phyloP scores from a whole-genome alignment of 2,113 vertebrate species.

The Halcyon malimbica region DNA sequence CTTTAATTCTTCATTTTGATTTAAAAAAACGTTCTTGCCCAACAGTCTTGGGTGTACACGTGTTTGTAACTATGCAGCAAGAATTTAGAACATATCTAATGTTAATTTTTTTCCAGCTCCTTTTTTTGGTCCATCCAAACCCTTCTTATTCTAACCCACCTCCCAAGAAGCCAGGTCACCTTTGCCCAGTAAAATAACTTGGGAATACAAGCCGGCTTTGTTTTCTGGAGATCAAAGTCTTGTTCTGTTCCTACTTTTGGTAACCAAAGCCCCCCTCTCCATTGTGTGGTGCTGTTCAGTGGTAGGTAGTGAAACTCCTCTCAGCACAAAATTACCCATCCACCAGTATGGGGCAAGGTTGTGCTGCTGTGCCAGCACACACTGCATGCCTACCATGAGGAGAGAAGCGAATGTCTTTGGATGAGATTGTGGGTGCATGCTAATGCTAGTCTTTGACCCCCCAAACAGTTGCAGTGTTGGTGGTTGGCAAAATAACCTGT shows the following conservation, averaged over 20 bases:
- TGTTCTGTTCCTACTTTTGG: not conserved
- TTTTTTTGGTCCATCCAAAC: not conserved
- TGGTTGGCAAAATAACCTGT: not conserved
- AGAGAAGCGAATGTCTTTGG: not conserved
- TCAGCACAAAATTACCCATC: not conserved
- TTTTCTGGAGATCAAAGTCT: constrained; percentile 26
- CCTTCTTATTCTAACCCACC: not conserved
- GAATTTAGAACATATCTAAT: not conserved
- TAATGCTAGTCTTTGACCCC: not conserved
- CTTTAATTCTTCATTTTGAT: not conserved
- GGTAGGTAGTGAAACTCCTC: not conserved
- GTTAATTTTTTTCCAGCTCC: not conserved
- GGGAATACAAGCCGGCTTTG: constrained; percentile 8
- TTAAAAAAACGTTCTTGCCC: not conserved
- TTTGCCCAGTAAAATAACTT: constrained; percentile 1
- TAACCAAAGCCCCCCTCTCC: not conserved
- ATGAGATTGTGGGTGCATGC: not conserved
- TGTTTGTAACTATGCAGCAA: not conserved
- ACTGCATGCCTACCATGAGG: not conserved
- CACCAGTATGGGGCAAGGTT: not conserved
- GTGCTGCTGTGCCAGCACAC: fast-evolving
- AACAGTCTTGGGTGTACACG: not conserved
- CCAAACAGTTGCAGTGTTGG: not conserved
- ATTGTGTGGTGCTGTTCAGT: not conserved
- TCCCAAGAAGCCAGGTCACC: not conserved